phyloP scores from a whole-genome alignment of 2,113 vertebrate species.

The Alosa alosa region DNA sequence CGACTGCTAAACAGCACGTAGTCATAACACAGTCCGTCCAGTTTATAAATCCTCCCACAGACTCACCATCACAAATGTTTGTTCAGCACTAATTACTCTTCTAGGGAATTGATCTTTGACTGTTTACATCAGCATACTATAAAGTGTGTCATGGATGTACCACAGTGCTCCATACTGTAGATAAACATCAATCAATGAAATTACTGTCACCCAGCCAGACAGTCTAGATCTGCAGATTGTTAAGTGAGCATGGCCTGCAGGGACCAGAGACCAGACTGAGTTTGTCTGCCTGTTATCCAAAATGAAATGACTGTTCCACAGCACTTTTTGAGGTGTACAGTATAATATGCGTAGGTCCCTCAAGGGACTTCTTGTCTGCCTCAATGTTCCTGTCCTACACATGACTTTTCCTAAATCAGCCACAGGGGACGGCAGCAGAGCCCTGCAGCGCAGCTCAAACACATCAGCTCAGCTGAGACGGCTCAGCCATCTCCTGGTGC shows the following conservation, averaged over 20 bases:
- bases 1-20: neutral
- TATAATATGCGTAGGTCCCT: neutral
- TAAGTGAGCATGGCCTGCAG: neutral
- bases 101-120: neutral
- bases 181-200: neutral
- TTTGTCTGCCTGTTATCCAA: neutral
- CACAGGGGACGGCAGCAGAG: too few relatives aligned
- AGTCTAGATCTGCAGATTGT: neutral
- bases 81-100: neutral
- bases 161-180: neutral
- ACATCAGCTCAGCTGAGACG: neutral
- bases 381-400: neutral
- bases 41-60: constrained; percentile 1
- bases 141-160: neutral
- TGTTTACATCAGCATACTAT: neutral
- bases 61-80: neutral
- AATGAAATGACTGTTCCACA: neutral
- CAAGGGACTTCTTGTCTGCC: neutral
- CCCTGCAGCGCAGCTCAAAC: too few relatives aligned
- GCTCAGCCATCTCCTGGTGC: neutral
- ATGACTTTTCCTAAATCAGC: neutral
- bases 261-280: neutral
- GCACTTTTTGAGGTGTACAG: neutral
- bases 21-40: neutral
- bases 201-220: neutral